Percentiles rank a stretch among this genome's conserved stretches.
phyloP scores from a whole-genome alignment of 2,113 vertebrate genomes.

The Ceratotherium simum region DNA sequence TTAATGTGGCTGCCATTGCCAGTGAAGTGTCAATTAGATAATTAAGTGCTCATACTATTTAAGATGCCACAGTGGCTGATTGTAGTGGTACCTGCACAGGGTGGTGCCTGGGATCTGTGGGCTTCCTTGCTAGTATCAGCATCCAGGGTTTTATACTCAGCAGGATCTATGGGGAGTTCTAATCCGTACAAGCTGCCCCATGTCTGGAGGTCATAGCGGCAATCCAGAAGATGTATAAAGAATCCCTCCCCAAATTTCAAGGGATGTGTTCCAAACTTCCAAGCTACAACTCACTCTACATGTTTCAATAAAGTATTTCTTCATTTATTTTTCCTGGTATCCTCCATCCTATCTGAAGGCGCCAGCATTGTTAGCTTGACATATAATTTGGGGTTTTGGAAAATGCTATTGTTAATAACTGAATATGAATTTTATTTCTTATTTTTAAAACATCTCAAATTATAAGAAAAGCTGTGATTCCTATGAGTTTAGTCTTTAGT shows the following conservation, averaged over 20 bases:
- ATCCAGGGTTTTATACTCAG: not conserved
- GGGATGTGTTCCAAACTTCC: not conserved
- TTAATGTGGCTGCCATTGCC: not conserved
- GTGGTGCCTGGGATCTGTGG: not conserved
- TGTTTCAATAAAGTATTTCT: not conserved
- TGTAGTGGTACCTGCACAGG: too few species aligned
- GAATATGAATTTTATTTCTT: not conserved
- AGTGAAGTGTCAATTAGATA: not conserved
- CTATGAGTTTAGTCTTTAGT: not conserved
- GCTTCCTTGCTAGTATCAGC: not conserved
- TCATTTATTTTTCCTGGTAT: not conserved
- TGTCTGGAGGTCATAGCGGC: not conserved
- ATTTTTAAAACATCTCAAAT: not conserved
- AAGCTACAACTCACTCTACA: not conserved
- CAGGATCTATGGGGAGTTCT: not conserved
- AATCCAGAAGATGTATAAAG: not conserved
- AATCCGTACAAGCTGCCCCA: too few species aligned
- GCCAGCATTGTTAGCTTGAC: not conserved
- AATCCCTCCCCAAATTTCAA: not conserved
- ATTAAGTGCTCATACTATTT: not conserved
- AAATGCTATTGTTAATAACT: not conserved
- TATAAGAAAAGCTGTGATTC: not conserved
- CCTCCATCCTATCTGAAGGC: not conserved
- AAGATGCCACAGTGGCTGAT: not conserved
- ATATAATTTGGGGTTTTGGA: not conserved